These are phyloP conservation scores for Meteorus cinctellus DNA, from an alignment of 2,888 invertebrate species.

Conservation along the genomic window DNA sequence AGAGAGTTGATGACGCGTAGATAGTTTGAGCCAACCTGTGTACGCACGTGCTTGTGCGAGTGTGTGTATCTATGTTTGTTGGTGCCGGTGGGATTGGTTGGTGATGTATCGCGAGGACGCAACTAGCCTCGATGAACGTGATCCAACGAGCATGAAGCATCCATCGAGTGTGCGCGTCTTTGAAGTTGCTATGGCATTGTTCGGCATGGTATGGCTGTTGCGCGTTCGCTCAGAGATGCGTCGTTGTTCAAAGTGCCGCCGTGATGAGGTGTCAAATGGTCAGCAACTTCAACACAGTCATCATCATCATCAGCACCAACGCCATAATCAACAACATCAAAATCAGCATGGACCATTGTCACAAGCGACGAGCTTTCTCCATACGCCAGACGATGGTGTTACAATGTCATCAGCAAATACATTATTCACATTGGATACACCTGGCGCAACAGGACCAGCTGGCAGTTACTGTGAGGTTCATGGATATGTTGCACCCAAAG, in stretches of 20 bases:
- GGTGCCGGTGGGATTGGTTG: conserved; percentile 48
- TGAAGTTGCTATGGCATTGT: conserved; percentile 84
- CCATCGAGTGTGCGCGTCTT: conserved; percentile 64
- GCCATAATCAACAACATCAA: conserved; percentile 63
- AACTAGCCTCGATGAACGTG: conserved; percentile 69
- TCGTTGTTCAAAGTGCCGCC: conserved; percentile 82
- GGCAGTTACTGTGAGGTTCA: conserved; percentile 78
- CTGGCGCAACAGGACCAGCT: conserved; percentile 70
- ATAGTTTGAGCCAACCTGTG: not conserved
- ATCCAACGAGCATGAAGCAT: conserved; percentile 71
- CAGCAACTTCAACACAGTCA: conserved; percentile 63
- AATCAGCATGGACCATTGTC: conserved; percentile 59
- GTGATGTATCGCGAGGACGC: conserved; percentile 68
- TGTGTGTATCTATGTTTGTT: conserved; percentile 21
- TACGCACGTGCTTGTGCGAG: not conserved
- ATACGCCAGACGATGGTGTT: conserved; percentile 65
- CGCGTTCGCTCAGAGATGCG: conserved; percentile 87
- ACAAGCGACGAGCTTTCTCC: conserved; percentile 57
- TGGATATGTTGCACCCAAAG: conserved; percentile 76
- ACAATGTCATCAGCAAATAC: conserved; percentile 71
- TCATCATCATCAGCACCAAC: conserved; percentile 58
- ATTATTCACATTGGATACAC: conserved; percentile 75
- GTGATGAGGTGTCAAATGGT: conserved; percentile 73
- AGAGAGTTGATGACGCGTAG: not conserved
- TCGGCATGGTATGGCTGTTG: conserved; percentile 89